phyloP scores from a whole-genome alignment of 1,140 invertebrate genomes.

The Harpegnathos saltator region DNA sequence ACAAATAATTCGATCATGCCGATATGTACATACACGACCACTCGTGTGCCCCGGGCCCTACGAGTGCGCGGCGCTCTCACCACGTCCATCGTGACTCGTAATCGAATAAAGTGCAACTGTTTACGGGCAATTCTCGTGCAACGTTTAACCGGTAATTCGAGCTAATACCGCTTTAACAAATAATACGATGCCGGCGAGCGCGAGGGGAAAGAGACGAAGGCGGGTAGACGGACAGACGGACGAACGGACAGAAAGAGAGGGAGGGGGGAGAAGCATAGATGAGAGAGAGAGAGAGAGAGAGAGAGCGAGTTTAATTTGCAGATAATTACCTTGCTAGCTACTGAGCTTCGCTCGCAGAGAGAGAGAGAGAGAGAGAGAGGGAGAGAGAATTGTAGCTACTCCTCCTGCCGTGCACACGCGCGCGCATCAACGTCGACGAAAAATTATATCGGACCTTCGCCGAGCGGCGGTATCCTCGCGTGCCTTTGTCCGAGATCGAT shows the following conservation, averaged over 20 bases:
- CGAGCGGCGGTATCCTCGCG: neutral
- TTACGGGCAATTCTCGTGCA: constrained; percentile 66
- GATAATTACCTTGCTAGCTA: constrained; percentile 51
- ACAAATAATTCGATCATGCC: constrained; percentile 62
- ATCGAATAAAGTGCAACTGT: constrained; percentile 69
- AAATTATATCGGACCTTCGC: constrained; percentile 28
- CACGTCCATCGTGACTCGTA: constrained; percentile 39
- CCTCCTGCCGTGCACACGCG: neutral
- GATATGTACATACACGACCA: constrained; percentile 24
- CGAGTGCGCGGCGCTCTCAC: neutral
- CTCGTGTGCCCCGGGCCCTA: constrained; percentile 20
- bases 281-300: constrained; percentile 25
- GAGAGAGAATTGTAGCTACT: constrained; percentile 21
- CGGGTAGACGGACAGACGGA: neutral
- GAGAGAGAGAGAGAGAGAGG: too few species aligned
- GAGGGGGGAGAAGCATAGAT: constrained; percentile 7
- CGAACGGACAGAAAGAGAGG: too few species aligned
- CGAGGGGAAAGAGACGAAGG: too few species aligned
- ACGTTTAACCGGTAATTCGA: constrained; percentile 66
- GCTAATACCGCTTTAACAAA: constrained; percentile 64
- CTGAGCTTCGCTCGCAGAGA: constrained; percentile 8
- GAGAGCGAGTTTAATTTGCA: constrained; percentile 54
- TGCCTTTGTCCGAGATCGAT: neutral
- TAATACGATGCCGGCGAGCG: constrained; percentile 35
- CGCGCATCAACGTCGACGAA: constrained; percentile 16